A percentile compares a stretch with the other conserved stretches of the same genome.
These are phyloP conservation scores for Phyllotreta striolata DNA, from an alignment of 2,888 invertebrate genomes.

Conservation along the genomic window DNA sequence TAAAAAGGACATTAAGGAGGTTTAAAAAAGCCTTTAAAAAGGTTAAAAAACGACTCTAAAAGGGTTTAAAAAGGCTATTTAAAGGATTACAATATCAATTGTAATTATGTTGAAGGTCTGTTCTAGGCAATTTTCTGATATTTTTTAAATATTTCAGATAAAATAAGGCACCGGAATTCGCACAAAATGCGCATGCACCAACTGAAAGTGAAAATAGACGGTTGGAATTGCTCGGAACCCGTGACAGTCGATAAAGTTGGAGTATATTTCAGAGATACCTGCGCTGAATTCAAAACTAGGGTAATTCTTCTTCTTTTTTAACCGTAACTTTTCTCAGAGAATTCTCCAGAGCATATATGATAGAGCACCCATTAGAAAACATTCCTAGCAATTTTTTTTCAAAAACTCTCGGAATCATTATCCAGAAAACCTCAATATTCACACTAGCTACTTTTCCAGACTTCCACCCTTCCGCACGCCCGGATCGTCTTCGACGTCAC, in stretches of 20 bases:
- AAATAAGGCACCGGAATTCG: slow-evolving; percentile 75
- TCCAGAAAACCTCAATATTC: too few species aligned
- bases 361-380: too few species aligned
- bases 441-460: slow-evolving; percentile 42
- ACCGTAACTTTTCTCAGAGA: too few species aligned
- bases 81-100: too few species aligned
- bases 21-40: too few species aligned
- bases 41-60: too few species aligned
- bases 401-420: too few species aligned
- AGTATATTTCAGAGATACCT: slow-evolving; percentile 83
- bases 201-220: slow-evolving; percentile 86
- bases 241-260: slow-evolving; percentile 97
- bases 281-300: slow-evolving; percentile 57
- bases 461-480: slow-evolving; percentile 64
- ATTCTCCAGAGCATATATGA: too few species aligned
- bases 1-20: too few species aligned
- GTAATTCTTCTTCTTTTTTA: too few species aligned
- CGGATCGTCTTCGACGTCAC: slow-evolving; percentile 91
- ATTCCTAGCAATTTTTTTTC: too few species aligned
- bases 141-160: slow-evolving; percentile 57
- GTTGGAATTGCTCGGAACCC: slow-evolving; percentile 86
- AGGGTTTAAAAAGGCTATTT: too few species aligned
- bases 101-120: slow-evolving; percentile 8
- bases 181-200: slow-evolving; percentile 85
- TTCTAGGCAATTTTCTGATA: neutral